Conservation (phyloP, 1,140 invertebrate genomes). For the Scaptomyza graminum region DNA sequence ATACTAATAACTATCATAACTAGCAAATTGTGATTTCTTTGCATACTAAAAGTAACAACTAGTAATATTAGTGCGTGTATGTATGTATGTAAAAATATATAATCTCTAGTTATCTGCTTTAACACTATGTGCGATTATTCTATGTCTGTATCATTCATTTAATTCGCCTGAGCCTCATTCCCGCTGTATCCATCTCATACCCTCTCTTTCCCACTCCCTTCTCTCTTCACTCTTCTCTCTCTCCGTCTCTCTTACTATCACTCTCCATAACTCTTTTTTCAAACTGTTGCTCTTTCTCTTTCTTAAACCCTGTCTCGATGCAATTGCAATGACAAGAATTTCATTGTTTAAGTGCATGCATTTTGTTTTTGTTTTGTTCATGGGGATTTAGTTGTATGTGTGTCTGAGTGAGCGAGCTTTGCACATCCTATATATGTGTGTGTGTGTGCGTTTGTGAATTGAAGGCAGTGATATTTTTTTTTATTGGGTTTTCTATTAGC, state of each 20-base stretch:
- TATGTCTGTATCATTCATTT: neutral
- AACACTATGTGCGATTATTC: constrained; percentile 12
- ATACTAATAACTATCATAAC: constrained; percentile 29
- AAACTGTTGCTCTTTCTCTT: neutral
- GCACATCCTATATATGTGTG: constrained; percentile 27
- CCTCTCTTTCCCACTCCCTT: constrained; percentile 18
- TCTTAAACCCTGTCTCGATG: neutral
- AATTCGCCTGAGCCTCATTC: neutral
- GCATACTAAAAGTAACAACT: constrained; percentile 41
- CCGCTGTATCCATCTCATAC: constrained; percentile 9
- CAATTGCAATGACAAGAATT: constrained; percentile 12
- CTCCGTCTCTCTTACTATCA: neutral
- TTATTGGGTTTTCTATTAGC: constrained; percentile 25
- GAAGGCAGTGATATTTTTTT: constrained; percentile 18
- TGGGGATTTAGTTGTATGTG: neutral
- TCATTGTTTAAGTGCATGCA: constrained; percentile 32
- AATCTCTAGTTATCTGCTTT: constrained; percentile 12
- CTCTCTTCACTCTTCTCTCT: constrained; percentile 1
- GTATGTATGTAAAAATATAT: constrained; percentile 41
- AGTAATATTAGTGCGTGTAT: constrained; percentile 62
- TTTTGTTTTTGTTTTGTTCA: constrained; percentile 11
- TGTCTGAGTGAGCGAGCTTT: neutral
- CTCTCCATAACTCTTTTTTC: neutral
- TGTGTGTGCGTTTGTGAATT: constrained; percentile 18
- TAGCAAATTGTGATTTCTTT: constrained; percentile 50